Percentiles rank a stretch among this genome's conserved stretches.
Conservation (phyloP, 2,113 vertebrate genomes). For the Alosa alosa region DNA sequence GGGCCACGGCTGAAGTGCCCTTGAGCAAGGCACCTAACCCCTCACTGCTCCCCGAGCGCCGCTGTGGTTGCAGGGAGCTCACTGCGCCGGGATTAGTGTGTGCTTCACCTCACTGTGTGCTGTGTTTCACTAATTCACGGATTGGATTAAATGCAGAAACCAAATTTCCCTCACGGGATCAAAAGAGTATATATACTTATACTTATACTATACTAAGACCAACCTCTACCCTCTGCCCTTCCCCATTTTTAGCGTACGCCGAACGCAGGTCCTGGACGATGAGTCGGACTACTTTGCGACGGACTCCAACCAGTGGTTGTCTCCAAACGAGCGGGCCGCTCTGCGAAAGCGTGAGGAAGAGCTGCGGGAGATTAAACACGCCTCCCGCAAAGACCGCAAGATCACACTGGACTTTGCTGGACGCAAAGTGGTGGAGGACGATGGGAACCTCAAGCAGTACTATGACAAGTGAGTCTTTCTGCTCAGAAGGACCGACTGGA, state of each 20-base stretch:
- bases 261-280: conserved; percentile 94
- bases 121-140: too few relatives aligned
- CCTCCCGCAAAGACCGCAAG: conserved; percentile 82
- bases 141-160: too few relatives aligned
- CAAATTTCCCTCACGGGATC: too few relatives aligned
- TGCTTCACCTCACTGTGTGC: too few relatives aligned
- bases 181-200: too few relatives aligned
- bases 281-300: conserved; percentile 94
- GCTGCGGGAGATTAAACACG: conserved; percentile 84
- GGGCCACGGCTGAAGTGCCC: too few relatives aligned
- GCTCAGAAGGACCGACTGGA: not conserved
- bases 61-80: too few relatives aligned
- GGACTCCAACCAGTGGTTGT: conserved; percentile 95
- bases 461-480: conserved; percentile 77
- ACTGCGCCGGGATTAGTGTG: too few relatives aligned
- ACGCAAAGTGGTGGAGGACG: conserved; percentile 84
- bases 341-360: conserved; percentile 85
- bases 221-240: not conserved
- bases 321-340: conserved; percentile 80
- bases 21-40: too few relatives aligned
- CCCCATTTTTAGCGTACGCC: conserved; percentile 73
- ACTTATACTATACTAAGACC: too few relatives aligned
- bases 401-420: conserved; percentile 94
- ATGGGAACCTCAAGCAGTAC: conserved; percentile 76
- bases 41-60: too few relatives aligned